Conservation (phyloP, 2,888 invertebrate species). For the Cheiracanthium punctorium region DNA sequence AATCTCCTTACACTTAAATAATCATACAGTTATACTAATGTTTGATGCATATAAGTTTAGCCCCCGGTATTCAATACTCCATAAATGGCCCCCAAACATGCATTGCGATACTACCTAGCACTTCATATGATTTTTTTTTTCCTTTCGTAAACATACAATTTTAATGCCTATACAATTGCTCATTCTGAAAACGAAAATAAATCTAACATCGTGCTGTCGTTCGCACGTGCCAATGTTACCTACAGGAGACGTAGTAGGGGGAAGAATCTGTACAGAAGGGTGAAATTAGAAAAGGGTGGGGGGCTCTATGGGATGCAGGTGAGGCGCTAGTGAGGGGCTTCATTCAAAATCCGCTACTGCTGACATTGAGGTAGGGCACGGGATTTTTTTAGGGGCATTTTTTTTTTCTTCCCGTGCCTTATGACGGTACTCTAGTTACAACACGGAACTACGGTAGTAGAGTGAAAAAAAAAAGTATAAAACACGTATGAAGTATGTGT, state of each 20-base stretch:
- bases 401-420: constrained; percentile 14
- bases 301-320: constrained; percentile 48
- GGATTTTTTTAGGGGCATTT: constrained; percentile 3
- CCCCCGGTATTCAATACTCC: too few species aligned
- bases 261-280: background rate
- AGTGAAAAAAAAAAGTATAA: constrained; percentile 24
- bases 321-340: constrained; percentile 27
- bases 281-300: background rate
- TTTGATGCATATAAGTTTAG: too few species aligned
- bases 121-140: too few species aligned
- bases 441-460: constrained; percentile 47
- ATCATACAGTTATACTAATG: too few species aligned
- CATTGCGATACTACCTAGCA: too few species aligned
- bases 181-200: background rate
- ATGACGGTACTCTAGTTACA: constrained; percentile 31
- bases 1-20: too few species aligned
- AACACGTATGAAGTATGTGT: background rate
- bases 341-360: constrained; percentile 51
- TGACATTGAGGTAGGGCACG: constrained; percentile 56
- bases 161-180: too few species aligned
- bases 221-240: background rate
- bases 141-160: too few species aligned
- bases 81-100: too few species aligned
- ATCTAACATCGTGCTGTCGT: background rate
- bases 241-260: background rate